Conservation (phyloP, 1,140 invertebrate species). For the Microplitis demolitor region DNA sequence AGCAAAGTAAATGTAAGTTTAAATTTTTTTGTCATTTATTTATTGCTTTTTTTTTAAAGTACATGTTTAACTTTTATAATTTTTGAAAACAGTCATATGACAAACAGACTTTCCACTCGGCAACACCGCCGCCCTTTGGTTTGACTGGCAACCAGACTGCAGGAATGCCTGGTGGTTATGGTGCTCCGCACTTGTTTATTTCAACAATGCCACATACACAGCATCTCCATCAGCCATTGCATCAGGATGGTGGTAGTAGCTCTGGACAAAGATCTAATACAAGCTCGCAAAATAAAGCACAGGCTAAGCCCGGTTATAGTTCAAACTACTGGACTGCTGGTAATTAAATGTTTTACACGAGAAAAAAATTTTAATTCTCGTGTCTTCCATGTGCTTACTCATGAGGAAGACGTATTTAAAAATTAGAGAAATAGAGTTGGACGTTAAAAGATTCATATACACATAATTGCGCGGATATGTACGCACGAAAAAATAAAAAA, state of each 20-base stretch:
- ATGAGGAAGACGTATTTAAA: conserved; percentile 1
- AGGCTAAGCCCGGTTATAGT: conserved; percentile 70
- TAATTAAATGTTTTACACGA: conserved; percentile 55
- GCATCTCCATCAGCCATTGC: conserved; percentile 76
- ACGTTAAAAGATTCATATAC: conserved; percentile 3
- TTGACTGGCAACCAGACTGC: conserved; percentile 75
- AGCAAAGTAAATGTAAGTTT: conserved; percentile 75
- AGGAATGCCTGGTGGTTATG: conserved; percentile 71
- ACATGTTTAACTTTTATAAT: neutral
- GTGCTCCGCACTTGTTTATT: conserved; percentile 72
- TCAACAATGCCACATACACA: conserved; percentile 68
- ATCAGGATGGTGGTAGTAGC: conserved; percentile 72
- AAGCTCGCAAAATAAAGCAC: conserved; percentile 71
- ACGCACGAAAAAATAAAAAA: neutral
- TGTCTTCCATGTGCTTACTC: neutral
- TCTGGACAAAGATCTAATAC: conserved; percentile 71
- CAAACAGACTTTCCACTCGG: conserved; percentile 83
- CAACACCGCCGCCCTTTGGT: conserved; percentile 81
- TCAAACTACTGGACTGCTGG: conserved; percentile 68
- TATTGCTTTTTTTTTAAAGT: neutral
- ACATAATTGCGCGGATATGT: conserved; percentile 1
- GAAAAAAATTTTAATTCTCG: neutral
- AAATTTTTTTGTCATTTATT: neutral
- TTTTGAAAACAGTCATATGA: conserved; percentile 72
- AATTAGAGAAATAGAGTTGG: conserved; percentile 9